A percentile compares a stretch with the other conserved stretches of the same genome.
Conservation (phyloP, 1,140 invertebrate genomes). For the Drosophila mauritiana region DNA sequence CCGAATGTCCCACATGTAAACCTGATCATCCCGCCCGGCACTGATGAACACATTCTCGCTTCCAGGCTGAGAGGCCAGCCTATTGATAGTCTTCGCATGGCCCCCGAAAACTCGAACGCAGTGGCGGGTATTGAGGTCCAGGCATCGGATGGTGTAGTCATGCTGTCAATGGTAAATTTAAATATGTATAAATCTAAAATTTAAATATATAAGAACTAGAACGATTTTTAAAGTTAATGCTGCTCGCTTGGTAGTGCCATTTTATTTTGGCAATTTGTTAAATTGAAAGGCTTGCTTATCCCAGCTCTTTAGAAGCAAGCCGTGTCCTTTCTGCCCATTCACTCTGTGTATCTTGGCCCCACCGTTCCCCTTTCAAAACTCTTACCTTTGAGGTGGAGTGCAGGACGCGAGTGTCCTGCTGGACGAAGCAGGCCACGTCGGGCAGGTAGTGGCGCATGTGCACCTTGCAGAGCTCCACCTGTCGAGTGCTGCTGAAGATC, state of each 20-base stretch:
- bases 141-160: conserved; percentile 32
- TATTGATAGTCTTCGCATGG: conserved; percentile 2
- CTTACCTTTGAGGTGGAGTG: conserved; percentile 54
- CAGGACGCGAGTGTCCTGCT: conserved; percentile 20
- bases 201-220: neutral
- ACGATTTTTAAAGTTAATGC: neutral
- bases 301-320: neutral
- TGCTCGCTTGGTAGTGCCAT: neutral
- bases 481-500: conserved; percentile 20
- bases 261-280: neutral
- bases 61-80: conserved; percentile 31
- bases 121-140: conserved; percentile 25
- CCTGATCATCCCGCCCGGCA: conserved; percentile 29
- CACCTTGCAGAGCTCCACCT: conserved; percentile 23
- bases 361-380: neutral
- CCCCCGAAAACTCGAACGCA: conserved; percentile 27
- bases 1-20: conserved; percentile 55
- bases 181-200: neutral
- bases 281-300: neutral
- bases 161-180: conserved; percentile 2
- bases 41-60: conserved; percentile 40
- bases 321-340: neutral
- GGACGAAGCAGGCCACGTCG: conserved; percentile 44
- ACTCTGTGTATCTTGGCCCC: neutral
- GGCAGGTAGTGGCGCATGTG: conserved; percentile 38